Base-by-base conservation (phyloP, 1,140 invertebrate genomes). In the Periplaneta americana region DNA sequence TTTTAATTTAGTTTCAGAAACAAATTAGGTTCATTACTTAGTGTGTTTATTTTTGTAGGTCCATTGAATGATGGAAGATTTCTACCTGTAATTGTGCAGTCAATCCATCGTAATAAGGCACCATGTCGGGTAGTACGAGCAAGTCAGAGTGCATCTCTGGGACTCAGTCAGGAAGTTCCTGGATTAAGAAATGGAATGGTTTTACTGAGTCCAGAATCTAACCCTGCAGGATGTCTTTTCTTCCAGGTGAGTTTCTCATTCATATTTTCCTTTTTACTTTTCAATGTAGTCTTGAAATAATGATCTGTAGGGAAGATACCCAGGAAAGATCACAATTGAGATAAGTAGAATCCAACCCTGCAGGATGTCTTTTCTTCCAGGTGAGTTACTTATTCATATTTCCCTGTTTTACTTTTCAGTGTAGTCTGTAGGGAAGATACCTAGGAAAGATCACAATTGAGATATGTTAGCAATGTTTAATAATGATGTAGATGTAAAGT, bases 131-230 rank as follows among this genome's bases (percentile, higher is more conserved):
- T 94, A 28, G 97, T 98, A 8, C 91, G 95, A 81, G 96, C 97
- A 1, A 97, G 97, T 0, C 97, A 99, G 86, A 96, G 96, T 83
- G 97, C 97, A 2, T 96, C 96, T 35, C 88, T 99, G 13, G 96
- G 95, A n/a, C 90, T 99, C 18, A 89, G 91, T 81, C 87, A 89
- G n/a, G 89, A 90, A 36, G 85, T 94, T 37, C 90, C 92, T 1
- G 87, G 90, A 74, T 86, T 96, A n/a, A 87, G 96, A 66, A 93
- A 95, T 86, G 97, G 98, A 83, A 96, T 97, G 95, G 94, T 95
- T 74, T 87, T 96, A 35, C 88, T 96, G 15, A 86, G 89, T 85
- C 81, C 84, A 3, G 84, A 90, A 2, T 89, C 86, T 18, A 87
- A 93, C 82, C 93, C 93, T 0, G 89, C 89, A 33, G 93, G 93